A percentile compares a stretch with the other conserved stretches of the same genome.
These are phyloP conservation scores for Torymus aiolomorphi DNA, from an alignment of 2,888 invertebrate genomes.

Conservation along the genomic window DNA sequence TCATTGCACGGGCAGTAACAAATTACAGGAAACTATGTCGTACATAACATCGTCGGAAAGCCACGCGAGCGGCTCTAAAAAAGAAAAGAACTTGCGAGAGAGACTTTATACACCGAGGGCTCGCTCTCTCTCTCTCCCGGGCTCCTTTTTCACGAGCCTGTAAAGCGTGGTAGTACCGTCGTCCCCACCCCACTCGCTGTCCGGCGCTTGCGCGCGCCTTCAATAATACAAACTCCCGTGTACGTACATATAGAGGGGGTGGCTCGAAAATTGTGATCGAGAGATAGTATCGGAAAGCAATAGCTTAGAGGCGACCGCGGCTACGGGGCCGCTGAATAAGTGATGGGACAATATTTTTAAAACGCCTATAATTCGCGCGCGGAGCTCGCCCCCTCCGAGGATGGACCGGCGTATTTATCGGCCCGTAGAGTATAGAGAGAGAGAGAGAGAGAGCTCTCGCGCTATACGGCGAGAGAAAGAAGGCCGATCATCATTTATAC, in stretches of 20 bases:
- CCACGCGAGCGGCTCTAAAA: neutral
- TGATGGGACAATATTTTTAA: constrained; percentile 76
- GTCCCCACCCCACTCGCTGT: constrained; percentile 1
- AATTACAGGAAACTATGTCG: constrained; percentile 24
- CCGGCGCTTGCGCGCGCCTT: constrained; percentile 29
- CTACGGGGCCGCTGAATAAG: constrained; percentile 69
- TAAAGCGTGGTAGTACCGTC: constrained; percentile 23
- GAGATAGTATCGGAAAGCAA: constrained; percentile 74
- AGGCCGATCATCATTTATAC: constrained; percentile 72
- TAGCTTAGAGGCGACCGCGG: constrained; percentile 68
- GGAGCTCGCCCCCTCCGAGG: constrained; percentile 44
- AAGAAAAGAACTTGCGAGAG: neutral
- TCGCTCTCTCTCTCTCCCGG: neutral
- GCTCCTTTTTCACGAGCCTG: constrained; percentile 47
- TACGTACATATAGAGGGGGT: neutral
- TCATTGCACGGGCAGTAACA: constrained; percentile 34
- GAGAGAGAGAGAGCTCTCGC: too few species aligned
- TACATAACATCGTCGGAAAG: constrained; percentile 28
- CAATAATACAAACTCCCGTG: constrained; percentile 54
- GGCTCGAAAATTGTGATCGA: constrained; percentile 73
- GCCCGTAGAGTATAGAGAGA: constrained; percentile 73
- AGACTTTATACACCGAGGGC: constrained; percentile 10
- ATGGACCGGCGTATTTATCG: constrained; percentile 74
- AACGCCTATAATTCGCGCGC: constrained; percentile 75
- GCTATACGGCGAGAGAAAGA: constrained; percentile 56